These are phyloP conservation scores for Halesus radiatus DNA, from an alignment of 1,140 invertebrate genomes.

Conservation along the genomic window DNA sequence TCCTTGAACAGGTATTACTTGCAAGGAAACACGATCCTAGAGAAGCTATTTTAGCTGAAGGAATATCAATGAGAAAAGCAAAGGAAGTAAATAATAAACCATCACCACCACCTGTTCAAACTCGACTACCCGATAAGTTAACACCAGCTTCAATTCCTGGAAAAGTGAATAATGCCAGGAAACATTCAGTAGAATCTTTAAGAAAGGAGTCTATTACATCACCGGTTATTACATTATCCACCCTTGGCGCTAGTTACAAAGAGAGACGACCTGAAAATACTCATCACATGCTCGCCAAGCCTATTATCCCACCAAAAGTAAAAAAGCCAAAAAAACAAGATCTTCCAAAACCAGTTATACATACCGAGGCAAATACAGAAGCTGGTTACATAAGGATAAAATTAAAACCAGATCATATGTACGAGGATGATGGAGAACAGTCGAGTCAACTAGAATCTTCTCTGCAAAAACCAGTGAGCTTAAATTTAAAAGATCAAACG, in stretches of 20 bases:
- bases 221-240: conserved; percentile 52
- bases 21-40: conserved; percentile 72
- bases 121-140: conserved; percentile 10
- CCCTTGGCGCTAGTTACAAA: conserved; percentile 54
- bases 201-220: conserved; percentile 46
- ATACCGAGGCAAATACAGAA: conserved; percentile 61
- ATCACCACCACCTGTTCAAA: not conserved
- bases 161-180: conserved; percentile 40
- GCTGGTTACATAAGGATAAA: conserved; percentile 76
- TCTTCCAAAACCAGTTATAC: not conserved
- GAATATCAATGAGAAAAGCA: conserved; percentile 59
- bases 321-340: conserved; percentile 37
- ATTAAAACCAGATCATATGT: conserved; percentile 76
- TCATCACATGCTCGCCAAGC: not conserved
- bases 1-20: conserved; percentile 77
- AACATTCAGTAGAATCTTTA: conserved; percentile 52
- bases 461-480: conserved; percentile 65
- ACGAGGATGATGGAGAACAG: conserved; percentile 67
- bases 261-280: conserved; percentile 42
- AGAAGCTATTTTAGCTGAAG: conserved; percentile 71
- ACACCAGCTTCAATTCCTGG: not conserved
- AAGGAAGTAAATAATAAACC: not conserved
- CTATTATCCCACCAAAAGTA: conserved; percentile 12
- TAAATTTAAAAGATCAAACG: conserved; percentile 63
- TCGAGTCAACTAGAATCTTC: conserved; percentile 55